Conservation (phyloP, 2,888 invertebrate species). For the Bhutanitis thaidina region DNA sequence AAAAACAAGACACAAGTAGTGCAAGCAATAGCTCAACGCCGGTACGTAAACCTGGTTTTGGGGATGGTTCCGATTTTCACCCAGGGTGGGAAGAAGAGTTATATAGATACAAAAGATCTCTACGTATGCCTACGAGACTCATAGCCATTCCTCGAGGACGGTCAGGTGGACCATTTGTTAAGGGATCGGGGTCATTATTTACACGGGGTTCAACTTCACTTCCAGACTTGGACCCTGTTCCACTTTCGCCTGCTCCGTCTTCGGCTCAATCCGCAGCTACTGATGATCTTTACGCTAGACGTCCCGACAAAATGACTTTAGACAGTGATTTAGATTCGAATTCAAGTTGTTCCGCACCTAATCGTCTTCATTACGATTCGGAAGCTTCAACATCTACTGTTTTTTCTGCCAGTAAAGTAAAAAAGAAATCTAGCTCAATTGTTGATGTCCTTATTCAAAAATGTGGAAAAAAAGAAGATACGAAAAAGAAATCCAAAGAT, state of each 20-base stretch:
- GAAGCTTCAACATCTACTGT: constrained; percentile 84
- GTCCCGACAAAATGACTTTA: constrained; percentile 67
- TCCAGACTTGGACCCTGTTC: constrained; percentile 88
- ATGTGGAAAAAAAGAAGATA: constrained; percentile 80
- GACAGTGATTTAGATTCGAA: constrained; percentile 85
- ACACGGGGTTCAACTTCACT: constrained; percentile 86
- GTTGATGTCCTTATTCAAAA: constrained; percentile 84
- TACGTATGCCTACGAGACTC: constrained; percentile 89
- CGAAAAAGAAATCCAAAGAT: constrained; percentile 75
- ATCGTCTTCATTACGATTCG: constrained; percentile 82
- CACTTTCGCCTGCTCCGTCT: constrained; percentile 84
- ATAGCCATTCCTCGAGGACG: constrained; percentile 87
- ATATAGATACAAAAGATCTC: constrained; percentile 88
- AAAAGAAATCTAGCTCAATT: constrained; percentile 79
- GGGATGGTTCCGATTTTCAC: constrained; percentile 85
- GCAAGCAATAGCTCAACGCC: constrained; percentile 57
- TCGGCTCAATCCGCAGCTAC: constrained; percentile 80
- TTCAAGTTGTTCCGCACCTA: constrained; percentile 80
- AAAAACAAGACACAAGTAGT: constrained; percentile 54
- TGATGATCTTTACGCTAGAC: constrained; percentile 73
- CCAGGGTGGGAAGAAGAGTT: constrained; percentile 92
- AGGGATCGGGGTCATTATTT: constrained; percentile 59
- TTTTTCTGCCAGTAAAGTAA: constrained; percentile 78
- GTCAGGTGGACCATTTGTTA: constrained; percentile 77
- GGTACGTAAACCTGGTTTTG: constrained; percentile 81